phyloP scores from a whole-genome alignment of 1,140 invertebrate species.

The Aphis gossypii region DNA sequence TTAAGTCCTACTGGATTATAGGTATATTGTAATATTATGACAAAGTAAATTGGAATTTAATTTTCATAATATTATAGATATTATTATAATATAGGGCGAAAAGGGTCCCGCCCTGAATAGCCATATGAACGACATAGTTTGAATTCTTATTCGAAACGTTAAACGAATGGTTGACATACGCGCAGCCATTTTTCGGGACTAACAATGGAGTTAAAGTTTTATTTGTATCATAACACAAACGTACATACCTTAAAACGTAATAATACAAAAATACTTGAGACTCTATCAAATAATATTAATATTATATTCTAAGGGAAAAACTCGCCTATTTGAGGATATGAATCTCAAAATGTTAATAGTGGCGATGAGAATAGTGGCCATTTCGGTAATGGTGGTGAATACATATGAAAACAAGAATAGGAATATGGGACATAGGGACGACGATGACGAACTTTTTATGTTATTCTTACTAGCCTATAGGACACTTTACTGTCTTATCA shows the following conservation, averaged over 20 bases:
- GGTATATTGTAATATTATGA: neutral
- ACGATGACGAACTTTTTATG: neutral
- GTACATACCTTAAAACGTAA: neutral
- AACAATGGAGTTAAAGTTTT: neutral
- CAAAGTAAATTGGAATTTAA: no score
- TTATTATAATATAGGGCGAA: no score
- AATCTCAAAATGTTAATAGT: neutral
- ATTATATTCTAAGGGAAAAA: no score
- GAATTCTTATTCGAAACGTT: neutral
- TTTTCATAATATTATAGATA: no score
- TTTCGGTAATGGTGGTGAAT: neutral
- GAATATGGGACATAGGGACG: neutral
- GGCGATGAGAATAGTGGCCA: no score
- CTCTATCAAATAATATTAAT: neutral
- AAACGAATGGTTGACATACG: neutral
- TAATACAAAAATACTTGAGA: neutral
- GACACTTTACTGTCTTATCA: no score
- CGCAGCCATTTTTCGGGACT: neutral
- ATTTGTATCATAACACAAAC: neutral
- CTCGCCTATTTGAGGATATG: neutral
- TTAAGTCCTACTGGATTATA: neutral
- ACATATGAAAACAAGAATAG: neutral
- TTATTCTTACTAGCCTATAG: neutral
- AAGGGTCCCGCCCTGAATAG: neutral
- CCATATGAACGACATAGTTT: neutral